Evolutionary conservation across 2,113 vertebrate species (phyloP).

Genomic region (Hoplias malabaricus): DNA sequence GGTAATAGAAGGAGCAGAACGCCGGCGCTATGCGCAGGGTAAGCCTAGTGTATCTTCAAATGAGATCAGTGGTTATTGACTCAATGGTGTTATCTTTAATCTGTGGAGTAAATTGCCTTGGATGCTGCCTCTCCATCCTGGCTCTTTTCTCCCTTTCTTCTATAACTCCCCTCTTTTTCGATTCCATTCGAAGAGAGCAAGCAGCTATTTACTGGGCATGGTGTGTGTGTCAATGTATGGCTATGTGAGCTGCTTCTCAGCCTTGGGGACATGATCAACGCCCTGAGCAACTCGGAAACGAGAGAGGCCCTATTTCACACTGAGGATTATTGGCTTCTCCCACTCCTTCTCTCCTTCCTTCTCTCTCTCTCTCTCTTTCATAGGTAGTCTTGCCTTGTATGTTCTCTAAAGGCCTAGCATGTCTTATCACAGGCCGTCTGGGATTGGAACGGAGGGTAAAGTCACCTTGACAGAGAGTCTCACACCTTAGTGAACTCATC

Average conservation of each 20-base stretch:
- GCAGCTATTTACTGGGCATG: constrained; percentile 65
- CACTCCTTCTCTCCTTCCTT: constrained; percentile 27
- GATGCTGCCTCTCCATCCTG: constrained; percentile 61
- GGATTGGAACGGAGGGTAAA: constrained; percentile 26
- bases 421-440: constrained; percentile 41
- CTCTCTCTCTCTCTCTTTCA: constrained; percentile 24
- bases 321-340: constrained; percentile 48
- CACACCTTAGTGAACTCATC: constrained; percentile 18
- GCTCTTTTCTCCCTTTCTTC: constrained; percentile 54
- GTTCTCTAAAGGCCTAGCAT: constrained; percentile 39
- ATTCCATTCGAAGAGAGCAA: constrained; percentile 64
- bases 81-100: constrained; percentile 75
- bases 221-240: constrained; percentile 43
- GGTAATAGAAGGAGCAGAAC: constrained; percentile 56
- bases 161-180: constrained; percentile 66
- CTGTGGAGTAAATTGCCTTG: constrained; percentile 71
- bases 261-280: constrained; percentile 52
- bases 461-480: constrained; percentile 44
- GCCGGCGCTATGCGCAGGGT: constrained; percentile 41
- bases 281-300: constrained; percentile 42
- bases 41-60: constrained; percentile 72
- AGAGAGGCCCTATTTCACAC: constrained; percentile 50
- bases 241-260: constrained; percentile 38
- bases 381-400: constrained; percentile 3
- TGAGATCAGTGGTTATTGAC: constrained; percentile 78